Evolutionary conservation across 2,797 vertebrate species (phyloP).

Genomic region (Falco berigora): DNA sequence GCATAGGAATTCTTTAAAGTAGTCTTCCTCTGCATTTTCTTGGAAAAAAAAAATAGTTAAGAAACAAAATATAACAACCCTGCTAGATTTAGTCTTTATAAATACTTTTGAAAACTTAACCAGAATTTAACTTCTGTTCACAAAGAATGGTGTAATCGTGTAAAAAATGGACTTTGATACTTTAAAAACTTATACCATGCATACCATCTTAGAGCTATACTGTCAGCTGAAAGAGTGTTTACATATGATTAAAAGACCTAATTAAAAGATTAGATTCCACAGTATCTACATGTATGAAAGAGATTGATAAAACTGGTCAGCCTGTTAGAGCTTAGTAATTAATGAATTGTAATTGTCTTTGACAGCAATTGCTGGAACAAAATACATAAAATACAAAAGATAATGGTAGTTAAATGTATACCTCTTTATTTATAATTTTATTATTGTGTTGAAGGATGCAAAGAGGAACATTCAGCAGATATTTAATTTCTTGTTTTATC

Average conservation of each 20-base stretch:
- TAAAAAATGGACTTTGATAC: background rate
- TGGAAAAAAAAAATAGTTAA: background rate
- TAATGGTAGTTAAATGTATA: background rate
- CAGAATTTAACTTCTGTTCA: background rate
- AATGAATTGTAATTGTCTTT: background rate
- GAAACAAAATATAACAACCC: background rate
- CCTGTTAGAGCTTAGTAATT: background rate
- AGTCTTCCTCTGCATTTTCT: background rate
- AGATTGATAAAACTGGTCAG: background rate
- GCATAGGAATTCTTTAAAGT: background rate
- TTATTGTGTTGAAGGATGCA: background rate
- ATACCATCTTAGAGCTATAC: background rate
- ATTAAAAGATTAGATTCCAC: background rate
- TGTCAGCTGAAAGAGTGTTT: background rate
- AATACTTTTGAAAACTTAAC: background rate
- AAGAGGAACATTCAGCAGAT: background rate
- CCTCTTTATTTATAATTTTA: conserved; percentile 13
- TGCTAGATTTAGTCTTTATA: background rate
- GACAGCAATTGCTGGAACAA: background rate
- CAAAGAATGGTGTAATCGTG: background rate
- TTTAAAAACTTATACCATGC: background rate
- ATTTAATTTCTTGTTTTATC: conserved; percentile 54
- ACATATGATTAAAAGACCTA: background rate
- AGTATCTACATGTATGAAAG: background rate
- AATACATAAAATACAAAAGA: background rate